Evolutionary conservation across 2,797 vertebrate genomes (phyloP).

Genomic region (Malacoctenus gilli): DNA sequence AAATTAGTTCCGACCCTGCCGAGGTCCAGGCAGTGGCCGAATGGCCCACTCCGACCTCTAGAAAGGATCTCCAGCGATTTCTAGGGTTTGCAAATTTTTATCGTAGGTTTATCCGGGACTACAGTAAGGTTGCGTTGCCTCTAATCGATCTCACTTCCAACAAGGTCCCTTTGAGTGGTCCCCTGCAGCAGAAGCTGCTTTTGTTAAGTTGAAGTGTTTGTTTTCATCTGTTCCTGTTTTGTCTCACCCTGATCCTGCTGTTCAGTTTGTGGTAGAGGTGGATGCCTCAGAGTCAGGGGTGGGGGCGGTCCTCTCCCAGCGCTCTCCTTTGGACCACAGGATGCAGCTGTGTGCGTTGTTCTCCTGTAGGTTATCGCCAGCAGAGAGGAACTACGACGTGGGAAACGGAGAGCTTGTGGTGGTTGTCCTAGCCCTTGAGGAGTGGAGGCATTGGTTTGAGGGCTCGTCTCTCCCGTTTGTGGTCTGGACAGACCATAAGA

Average conservation of each 20-base stretch:
- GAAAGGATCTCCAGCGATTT: too few relatives aligned
- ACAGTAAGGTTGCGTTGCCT: too few relatives aligned
- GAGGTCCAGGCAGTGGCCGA: too few relatives aligned
- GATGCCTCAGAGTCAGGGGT: too few relatives aligned
- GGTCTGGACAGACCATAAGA: constrained; percentile 3
- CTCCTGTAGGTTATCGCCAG: not conserved
- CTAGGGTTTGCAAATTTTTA: too few relatives aligned
- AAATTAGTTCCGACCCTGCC: too few relatives aligned
- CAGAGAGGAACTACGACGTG: not conserved
- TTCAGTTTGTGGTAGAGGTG: not conserved
- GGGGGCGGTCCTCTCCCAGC: not conserved
- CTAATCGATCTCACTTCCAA: too few relatives aligned
- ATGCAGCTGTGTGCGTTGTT: not conserved
- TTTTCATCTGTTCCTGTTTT: not conserved
- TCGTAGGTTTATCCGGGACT: too few relatives aligned
- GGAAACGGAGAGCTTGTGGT: not conserved
- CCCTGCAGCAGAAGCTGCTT: not conserved
- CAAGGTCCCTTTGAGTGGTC: too few relatives aligned
- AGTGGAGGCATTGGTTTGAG: not conserved
- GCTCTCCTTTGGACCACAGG: not conserved
- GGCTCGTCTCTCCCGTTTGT: not conserved
- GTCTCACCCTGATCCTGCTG: not conserved
- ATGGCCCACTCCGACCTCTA: too few relatives aligned
- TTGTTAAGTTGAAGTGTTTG: accelerated
- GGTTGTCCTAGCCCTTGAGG: not conserved